Percentiles rank a stretch among this genome's conserved stretches.
These are phyloP conservation scores for Cryptotermes secundus DNA, from an alignment of 1,140 invertebrate species.

Conservation along the genomic window DNA sequence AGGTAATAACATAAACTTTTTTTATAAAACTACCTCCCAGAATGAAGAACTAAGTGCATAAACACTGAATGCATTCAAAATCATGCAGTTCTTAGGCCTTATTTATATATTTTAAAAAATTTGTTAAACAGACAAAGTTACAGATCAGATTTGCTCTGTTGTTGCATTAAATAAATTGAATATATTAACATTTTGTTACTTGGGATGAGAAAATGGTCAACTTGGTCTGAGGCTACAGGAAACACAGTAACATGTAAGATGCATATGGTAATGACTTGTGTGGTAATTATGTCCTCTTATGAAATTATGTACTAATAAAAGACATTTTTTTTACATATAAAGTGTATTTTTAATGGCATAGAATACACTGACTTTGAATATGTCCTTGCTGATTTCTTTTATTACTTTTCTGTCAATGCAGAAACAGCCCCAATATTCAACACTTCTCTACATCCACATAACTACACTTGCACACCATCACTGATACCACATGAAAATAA, in stretches of 20 bases:
- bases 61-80: too few relatives aligned
- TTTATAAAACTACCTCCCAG: not conserved
- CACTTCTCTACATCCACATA: too few relatives aligned
- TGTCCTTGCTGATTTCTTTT: too few relatives aligned
- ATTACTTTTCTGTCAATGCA: too few relatives aligned
- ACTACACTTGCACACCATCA: too few relatives aligned
- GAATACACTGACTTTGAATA: too few relatives aligned
- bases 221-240: not conserved
- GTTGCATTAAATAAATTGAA: not conserved
- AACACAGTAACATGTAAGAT: not conserved
- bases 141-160: not conserved
- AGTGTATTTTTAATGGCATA: too few relatives aligned
- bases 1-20: not conserved
- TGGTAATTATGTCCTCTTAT: not conserved
- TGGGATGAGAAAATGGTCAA: not conserved
- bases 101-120: constrained; percentile 14
- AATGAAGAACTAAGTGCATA: too few relatives aligned
- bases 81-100: not conserved
- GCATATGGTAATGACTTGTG: not conserved
- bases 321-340: not conserved
- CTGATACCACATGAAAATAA: too few relatives aligned
- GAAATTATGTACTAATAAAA: not conserved
- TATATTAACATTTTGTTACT: not conserved
- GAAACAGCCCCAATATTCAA: too few relatives aligned
- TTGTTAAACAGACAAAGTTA: not conserved